Evolutionary conservation across 1,140 invertebrate species (phyloP), one percentile per base, ranked within the genome.

Genomic region (Drosophila rufa): DNA sequence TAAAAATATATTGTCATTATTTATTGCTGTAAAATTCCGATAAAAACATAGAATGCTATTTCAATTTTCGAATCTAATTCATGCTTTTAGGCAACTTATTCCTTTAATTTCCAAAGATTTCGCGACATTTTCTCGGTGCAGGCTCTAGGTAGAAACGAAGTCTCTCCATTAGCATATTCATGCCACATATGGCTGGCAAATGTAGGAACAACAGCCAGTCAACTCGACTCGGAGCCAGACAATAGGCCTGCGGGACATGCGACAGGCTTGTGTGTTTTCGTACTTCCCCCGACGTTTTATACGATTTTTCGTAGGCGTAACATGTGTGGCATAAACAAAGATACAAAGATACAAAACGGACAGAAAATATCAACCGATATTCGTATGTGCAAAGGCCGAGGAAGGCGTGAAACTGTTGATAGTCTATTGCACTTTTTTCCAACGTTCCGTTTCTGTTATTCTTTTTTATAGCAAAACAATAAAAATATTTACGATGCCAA

Each of bases 281-380:
- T 12, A 73, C 47, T 73, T 73, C 69, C 48, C 55, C 43, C 43
- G 27, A 42, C 46, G 47, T 55, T 75, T 76, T 75, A 65, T 76
- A 58, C 70, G 58, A 76, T 55, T 60, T 76, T 78, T 61, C 66
- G 76, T 79, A 79, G 76, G 76, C 76, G 76, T 79, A 79, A 79
- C 76, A 79, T 79, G 76, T 79, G 76, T 79, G 76, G 76, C 76
- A 79, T 71, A 78, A 78, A 78, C 75, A 78, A 78, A 78, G 74
- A 74, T 48, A 78, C 75, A 78, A 77, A 77, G 73, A 73, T 48
- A 64, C 48, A 55, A 75, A 57, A 57, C 59, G 70, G 43, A 64
- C 69, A 62, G 58, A 64, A 58, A 74, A 46, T 75, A 67, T 76
- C 74, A 78, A 60, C 64, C 64, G 64, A 78, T 70, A 70, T 73